These are phyloP conservation scores for Heliopora coerulea DNA, from an alignment of 92 coral and sea anemone species.

Conservation along the genomic window DNA sequence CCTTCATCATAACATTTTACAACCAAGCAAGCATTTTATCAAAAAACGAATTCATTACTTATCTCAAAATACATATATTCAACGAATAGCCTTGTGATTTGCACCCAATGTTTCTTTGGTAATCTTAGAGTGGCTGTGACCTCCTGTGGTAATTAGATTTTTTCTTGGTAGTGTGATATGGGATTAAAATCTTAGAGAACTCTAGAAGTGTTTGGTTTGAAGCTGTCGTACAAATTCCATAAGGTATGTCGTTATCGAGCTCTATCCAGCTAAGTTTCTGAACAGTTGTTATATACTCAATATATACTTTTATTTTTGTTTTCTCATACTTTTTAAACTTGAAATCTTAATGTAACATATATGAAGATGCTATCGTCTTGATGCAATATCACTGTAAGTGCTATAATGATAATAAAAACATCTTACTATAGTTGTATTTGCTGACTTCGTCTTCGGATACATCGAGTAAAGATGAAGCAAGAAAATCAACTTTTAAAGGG, in stretches of 20 bases:
- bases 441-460: too few relatives aligned
- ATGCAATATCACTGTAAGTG: too few relatives aligned
- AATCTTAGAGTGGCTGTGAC: background rate
- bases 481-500: too few relatives aligned
- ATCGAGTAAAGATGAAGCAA: too few relatives aligned
- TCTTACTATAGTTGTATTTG: too few relatives aligned
- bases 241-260: constrained; percentile 7
- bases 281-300: background rate
- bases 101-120: background rate
- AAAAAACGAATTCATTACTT: too few relatives aligned
- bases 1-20: constrained; percentile 23
- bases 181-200: constrained; percentile 19
- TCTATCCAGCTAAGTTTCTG: background rate
- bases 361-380: too few relatives aligned
- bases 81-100: background rate
- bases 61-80: background rate
- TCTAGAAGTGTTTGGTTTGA: constrained; percentile 13
- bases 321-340: background rate
- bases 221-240: constrained; percentile 3
- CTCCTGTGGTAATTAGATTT: background rate
- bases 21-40: background rate
- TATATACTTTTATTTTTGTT: background rate
- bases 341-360: too few relatives aligned
- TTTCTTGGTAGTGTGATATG: constrained; percentile 21
- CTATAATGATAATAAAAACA: too few relatives aligned